Conservation (phyloP, 2,797 vertebrate genomes). For the Lepus oiostolus region DNA sequence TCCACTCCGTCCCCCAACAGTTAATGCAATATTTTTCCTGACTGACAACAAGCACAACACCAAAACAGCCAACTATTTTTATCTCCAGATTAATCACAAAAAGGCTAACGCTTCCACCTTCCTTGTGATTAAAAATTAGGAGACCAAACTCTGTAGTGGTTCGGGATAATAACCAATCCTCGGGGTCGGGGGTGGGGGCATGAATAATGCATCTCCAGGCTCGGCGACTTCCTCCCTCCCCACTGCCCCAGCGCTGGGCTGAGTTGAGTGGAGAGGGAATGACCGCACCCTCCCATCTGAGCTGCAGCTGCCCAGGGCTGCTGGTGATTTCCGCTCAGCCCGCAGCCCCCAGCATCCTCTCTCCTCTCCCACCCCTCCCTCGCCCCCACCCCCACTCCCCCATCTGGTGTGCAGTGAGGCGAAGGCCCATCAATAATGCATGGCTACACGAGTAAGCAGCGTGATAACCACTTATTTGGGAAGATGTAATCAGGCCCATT, state of each 20-base stretch:
- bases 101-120: slow-evolving; percentile 79
- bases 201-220: slow-evolving; percentile 88
- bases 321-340: slow-evolving; percentile 90
- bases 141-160: slow-evolving; percentile 80
- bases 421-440: slow-evolving; percentile 95
- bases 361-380: slow-evolving; percentile 25
- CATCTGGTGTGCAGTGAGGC: slow-evolving; percentile 92
- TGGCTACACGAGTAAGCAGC: slow-evolving; percentile 87
- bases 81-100: slow-evolving; percentile 87
- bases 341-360: slow-evolving; percentile 72
- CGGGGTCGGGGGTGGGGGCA: slow-evolving; percentile 52
- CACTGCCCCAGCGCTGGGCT: slow-evolving; percentile 55
- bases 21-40: slow-evolving; percentile 71
- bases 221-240: slow-evolving; percentile 55
- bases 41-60: slow-evolving; percentile 68
- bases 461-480: slow-evolving; percentile 89
- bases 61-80: slow-evolving; percentile 86
- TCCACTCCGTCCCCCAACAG: not conserved
- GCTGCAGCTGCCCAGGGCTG: slow-evolving; percentile 89
- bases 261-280: slow-evolving; percentile 77
- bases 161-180: slow-evolving; percentile 83
- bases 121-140: slow-evolving; percentile 88
- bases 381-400: slow-evolving; percentile 77
- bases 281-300: slow-evolving; percentile 79
- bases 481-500: slow-evolving; percentile 90